phyloP scores from a whole-genome alignment of 2,113 vertebrate genomes.

The Cynoglossus semilaevis region DNA sequence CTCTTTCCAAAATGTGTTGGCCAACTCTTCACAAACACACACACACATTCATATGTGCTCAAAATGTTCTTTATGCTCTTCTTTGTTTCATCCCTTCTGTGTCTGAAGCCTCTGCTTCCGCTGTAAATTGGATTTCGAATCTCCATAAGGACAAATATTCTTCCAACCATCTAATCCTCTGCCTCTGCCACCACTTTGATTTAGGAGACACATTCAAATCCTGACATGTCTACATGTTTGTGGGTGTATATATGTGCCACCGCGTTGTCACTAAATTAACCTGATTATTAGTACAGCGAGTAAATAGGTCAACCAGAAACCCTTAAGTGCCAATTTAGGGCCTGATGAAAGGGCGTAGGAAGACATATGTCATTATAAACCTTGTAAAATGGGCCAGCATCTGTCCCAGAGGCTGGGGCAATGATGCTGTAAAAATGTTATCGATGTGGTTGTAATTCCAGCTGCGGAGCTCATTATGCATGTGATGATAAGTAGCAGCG shows the following conservation, averaged over 20 bases:
- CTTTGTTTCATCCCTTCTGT: not conserved
- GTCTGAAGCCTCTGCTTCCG: slow-evolving; percentile 11
- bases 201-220: slow-evolving; percentile 51
- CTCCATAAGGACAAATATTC: not conserved
- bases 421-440: slow-evolving; percentile 57
- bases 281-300: slow-evolving; percentile 60
- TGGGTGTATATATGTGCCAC: slow-evolving; percentile 62
- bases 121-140: no score
- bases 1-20: no score
- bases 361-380: slow-evolving; percentile 62
- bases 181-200: slow-evolving; percentile 17
- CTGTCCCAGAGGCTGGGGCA: slow-evolving; percentile 56
- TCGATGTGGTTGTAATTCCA: slow-evolving; percentile 45
- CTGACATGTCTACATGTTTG: slow-evolving; percentile 49
- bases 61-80: no score
- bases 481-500: slow-evolving; percentile 44
- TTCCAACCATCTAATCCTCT: slow-evolving; percentile 32
- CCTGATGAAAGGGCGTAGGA: slow-evolving; percentile 65
- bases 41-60: no score
- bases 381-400: slow-evolving; percentile 62
- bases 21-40: no score
- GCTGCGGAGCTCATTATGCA: slow-evolving; percentile 53
- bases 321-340: slow-evolving; percentile 68
- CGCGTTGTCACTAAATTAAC: slow-evolving; percentile 61
- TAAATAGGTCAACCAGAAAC: slow-evolving; percentile 70